Base-by-base conservation (phyloP, 1,140 invertebrate species). In the Mizuhopecten yessoensis region DNA sequence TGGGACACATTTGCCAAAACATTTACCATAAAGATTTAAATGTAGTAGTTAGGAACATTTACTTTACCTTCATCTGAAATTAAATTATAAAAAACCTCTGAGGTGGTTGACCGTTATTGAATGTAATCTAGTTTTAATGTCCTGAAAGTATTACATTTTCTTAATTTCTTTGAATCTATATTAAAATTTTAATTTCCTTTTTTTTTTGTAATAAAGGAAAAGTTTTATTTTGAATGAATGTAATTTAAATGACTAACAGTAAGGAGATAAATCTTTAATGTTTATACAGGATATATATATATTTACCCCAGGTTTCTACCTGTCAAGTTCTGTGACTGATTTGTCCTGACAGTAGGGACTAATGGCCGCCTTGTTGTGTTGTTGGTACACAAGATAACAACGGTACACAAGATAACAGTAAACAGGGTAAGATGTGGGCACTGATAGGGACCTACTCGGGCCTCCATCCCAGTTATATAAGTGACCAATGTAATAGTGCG, bases 221-320 rank as follows among this genome's bases (percentile, higher is more conserved):
- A 29, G 57, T 29, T 75, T 1, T 75, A 75, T 75, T 75, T 75
- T 75, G 23, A 75, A 29, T n/a, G 9, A n/a, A 5, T 75, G 11
- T 75, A 29, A 75, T 75, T 75, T 29, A 29, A 75, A 75, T 75
- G 0, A 75, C 17, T 75, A 13, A 9, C 57, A 75, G 11, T 75
- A 75, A 75, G 29, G 57, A n/a, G 15, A 29, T 5, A n/a, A 75
- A 75, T 23, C n/a, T 1, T 75, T 29, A 75, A 75, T 75, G 29
- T 75, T 75, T 75, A 17, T 75, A 75, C 57, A 75, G n/a, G 57
- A 75, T 29, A 75, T 75, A 75, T 75, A 75, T 75, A 75, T 57
- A 39, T 17, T 45, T 45, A 75, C 57, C 57, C 17, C 5, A 75
- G 57, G 29, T 75, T 75, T 29, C n/a, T 1, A 75, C 57, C 57